These are phyloP conservation scores for Orchesella flavescens DNA, from an alignment of 2,888 invertebrate genomes.

Conservation along the genomic window DNA sequence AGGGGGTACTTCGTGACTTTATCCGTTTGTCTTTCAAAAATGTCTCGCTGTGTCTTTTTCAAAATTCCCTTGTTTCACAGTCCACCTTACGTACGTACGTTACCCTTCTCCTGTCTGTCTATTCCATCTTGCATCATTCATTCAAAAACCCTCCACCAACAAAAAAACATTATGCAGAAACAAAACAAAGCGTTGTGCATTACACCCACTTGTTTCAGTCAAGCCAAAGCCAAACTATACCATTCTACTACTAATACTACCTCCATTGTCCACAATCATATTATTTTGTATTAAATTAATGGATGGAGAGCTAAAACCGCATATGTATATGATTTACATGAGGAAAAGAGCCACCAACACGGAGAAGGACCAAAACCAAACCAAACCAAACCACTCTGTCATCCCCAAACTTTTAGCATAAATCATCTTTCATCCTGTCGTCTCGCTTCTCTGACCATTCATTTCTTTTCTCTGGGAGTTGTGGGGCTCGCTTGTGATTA, in stretches of 20 bases:
- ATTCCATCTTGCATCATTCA: neutral
- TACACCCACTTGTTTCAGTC: neutral
- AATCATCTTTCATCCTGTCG: constrained; percentile 63
- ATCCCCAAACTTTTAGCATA: constrained; percentile 60
- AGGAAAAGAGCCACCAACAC: constrained; percentile 31
- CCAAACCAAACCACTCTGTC: constrained; percentile 52
- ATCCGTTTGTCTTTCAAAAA: constrained; percentile 59
- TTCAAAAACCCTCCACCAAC: neutral
- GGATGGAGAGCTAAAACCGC: neutral
- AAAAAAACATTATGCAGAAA: neutral
- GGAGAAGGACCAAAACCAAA: constrained; percentile 31
- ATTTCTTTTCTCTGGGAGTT: constrained; percentile 6
- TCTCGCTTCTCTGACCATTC: constrained; percentile 33
- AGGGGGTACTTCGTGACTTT: constrained; percentile 70
- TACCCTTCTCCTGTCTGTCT: constrained; percentile 21
- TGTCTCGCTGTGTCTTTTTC: neutral
- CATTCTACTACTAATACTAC: no score
- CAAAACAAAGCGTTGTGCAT: neutral
- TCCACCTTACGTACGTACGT: neutral
- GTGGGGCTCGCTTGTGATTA: neutral
- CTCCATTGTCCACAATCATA: no score
- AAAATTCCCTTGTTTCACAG: neutral
- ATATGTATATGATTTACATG: neutral
- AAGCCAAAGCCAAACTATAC: no score
- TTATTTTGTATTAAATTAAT: no score